Percentiles rank a stretch among this genome's conserved stretches.
Conservation (phyloP, 2,113 vertebrate genomes). For the Notarius lentiginosus region DNA sequence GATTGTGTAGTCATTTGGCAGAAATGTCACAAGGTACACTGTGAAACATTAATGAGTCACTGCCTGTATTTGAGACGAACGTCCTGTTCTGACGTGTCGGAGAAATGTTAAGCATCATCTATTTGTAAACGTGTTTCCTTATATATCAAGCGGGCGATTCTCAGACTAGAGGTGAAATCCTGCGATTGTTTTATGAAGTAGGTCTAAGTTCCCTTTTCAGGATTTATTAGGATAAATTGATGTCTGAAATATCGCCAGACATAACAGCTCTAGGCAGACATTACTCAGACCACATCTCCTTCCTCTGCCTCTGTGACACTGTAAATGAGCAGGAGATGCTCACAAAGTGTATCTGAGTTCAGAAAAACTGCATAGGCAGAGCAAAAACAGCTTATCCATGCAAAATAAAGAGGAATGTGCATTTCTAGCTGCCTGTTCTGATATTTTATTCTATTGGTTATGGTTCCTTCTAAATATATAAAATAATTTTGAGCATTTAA, state of each 20-base stretch:
- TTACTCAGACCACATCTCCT: not conserved
- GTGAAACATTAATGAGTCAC: not conserved
- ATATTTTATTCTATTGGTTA: not conserved
- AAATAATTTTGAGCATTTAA: too few relatives aligned
- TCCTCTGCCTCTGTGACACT: not conserved
- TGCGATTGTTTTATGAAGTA: constrained; percentile 36
- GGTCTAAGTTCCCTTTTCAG: constrained; percentile 14
- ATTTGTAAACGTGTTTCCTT: constrained; percentile 38
- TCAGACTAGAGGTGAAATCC: constrained; percentile 35
- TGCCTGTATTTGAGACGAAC: not conserved
- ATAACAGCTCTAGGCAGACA: not conserved
- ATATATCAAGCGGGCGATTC: not conserved
- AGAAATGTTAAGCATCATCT: constrained; percentile 3
- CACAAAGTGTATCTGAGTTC: not conserved
- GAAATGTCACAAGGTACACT: not conserved
- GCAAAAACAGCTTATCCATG: not conserved
- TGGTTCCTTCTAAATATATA: not conserved
- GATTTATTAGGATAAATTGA: constrained; percentile 24
- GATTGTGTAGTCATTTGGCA: not conserved
- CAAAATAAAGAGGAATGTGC: not conserved
- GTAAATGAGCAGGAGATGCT: constrained; percentile 11
- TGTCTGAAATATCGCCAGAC: constrained; percentile 4
- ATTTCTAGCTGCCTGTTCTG: not conserved
- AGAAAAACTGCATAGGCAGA: not conserved
- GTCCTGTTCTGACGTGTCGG: constrained; percentile 22